Conservation (phyloP, 53 echinoderm and acorn worm genomes). For the Echinarachnius parma region DNA sequence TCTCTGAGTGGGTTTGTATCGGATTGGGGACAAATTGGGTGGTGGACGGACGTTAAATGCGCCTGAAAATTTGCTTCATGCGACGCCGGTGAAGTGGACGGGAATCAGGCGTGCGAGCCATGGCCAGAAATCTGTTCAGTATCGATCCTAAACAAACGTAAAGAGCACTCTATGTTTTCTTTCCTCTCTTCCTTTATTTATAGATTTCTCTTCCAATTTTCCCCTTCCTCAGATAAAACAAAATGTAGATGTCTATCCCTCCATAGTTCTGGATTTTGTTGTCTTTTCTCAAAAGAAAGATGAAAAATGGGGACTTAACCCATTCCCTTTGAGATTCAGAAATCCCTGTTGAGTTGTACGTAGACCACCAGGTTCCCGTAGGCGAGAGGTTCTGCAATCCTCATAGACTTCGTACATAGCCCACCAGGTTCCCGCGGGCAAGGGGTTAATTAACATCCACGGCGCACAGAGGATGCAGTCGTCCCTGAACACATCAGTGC, state of each 20-base stretch:
- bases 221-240: constrained; percentile 11
- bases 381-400: no score
- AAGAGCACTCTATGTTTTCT: constrained; percentile 12
- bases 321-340: no score
- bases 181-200: constrained; percentile 16
- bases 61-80: constrained; percentile 23
- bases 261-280: no score
- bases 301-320: no score
- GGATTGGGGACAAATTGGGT: constrained; percentile 42
- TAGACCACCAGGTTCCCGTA: no score
- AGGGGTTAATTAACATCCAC: no score
- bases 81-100: constrained; percentile 41
- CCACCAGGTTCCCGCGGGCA: no score
- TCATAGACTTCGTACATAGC: no score
- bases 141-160: constrained; percentile 34
- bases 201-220: background rate
- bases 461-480: constrained; percentile 2
- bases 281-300: no score
- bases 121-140: constrained; percentile 38
- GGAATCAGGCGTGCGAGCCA: constrained; percentile 29
- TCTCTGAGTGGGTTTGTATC: constrained; percentile 39
- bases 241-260: no score
- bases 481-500: constrained; percentile 31
- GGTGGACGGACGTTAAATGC: constrained; percentile 42
- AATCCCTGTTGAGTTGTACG: no score